Percentiles rank a stretch among this genome's conserved stretches.
These are phyloP conservation scores for Cataglyphis albicans DNA, from an alignment of 2,888 invertebrate species.

Conservation along the genomic window DNA sequence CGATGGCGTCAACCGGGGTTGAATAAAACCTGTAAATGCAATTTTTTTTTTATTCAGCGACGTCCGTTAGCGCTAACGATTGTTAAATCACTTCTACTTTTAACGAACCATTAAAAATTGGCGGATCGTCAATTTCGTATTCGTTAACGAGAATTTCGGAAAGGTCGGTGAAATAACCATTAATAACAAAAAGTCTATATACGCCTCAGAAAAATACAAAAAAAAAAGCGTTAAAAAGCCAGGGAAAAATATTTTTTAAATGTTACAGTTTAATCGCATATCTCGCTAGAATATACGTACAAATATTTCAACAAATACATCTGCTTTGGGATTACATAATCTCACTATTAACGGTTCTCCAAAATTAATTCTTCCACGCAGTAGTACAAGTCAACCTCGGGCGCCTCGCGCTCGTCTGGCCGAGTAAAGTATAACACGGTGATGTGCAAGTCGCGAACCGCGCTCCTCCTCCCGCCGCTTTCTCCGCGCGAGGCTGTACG, in stretches of 20 bases:
- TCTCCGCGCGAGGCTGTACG: constrained; percentile 61
- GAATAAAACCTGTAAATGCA: constrained; percentile 46
- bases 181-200: constrained; percentile 40
- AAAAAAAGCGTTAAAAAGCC: constrained; percentile 21
- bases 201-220: constrained; percentile 28
- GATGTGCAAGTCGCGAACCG: constrained; percentile 64
- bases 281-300: background rate
- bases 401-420: background rate
- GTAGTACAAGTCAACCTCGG: constrained; percentile 29
- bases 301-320: background rate
- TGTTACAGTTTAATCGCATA: background rate
- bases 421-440: background rate
- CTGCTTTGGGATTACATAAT: background rate
- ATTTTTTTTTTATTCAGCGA: constrained; percentile 53
- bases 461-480: constrained; percentile 48
- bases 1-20: constrained; percentile 41
- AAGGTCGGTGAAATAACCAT: constrained; percentile 48
- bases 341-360: background rate
- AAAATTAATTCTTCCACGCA: constrained; percentile 1
- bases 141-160: constrained; percentile 55
- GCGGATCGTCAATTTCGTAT: constrained; percentile 56
- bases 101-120: constrained; percentile 58
- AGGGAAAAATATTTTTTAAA: constrained; percentile 4
- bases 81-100: constrained; percentile 57
- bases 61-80: constrained; percentile 56